Base-by-base conservation (phyloP, 2,113 vertebrate species). In the Patagioenas fasciata region DNA sequence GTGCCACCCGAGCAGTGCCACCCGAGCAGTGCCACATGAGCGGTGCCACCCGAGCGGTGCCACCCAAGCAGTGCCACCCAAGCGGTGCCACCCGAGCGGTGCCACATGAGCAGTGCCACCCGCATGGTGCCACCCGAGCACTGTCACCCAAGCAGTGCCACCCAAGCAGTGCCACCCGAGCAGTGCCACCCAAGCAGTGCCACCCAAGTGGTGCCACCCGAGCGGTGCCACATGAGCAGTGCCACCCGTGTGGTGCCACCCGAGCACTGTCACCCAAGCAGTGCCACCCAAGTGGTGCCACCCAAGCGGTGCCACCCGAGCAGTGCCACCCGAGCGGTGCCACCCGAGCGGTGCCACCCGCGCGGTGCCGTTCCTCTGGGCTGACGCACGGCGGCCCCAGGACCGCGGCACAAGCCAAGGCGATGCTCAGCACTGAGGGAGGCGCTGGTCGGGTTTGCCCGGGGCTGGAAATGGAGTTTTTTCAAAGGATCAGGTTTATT, bases 351-450 rank as follows among this genome's bases (percentile, higher is more conserved):
- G 42, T 44, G 42, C 42, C 42, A 44, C 42, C 16, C 18, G 44
- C 18, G 44, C 0, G 2, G 44, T 61, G 91, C 82, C 60, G 34
- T 26, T 34, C 10, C 54, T 42, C 44, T 0, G 17, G 71, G 69
- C 42, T 54, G 82, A 77, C 12, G 2, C 48, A 31, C 3, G 1
- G 54, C 71, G 0, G 31, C 51, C 16, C 38, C 0, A 3, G 77
- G 26, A 26, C 15, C 1, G 0, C 3, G 71, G 36, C 65, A 3
- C 0, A 4, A 64, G 79, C 74, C 79, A 40, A 34, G 34, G 65
- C 1, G 13, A 19, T 5, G 64, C 83, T 24, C 1, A 5, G 54
- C 16, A 61, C 36, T 1, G 5, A 11, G 51, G 62, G 1, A 26
- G 40, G 57, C 2, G 17, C 40, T 7, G 61, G 26, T 12, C 0